phyloP scores from a whole-genome alignment of 2,113 vertebrate species.

The Callithrix jacchus region DNA sequence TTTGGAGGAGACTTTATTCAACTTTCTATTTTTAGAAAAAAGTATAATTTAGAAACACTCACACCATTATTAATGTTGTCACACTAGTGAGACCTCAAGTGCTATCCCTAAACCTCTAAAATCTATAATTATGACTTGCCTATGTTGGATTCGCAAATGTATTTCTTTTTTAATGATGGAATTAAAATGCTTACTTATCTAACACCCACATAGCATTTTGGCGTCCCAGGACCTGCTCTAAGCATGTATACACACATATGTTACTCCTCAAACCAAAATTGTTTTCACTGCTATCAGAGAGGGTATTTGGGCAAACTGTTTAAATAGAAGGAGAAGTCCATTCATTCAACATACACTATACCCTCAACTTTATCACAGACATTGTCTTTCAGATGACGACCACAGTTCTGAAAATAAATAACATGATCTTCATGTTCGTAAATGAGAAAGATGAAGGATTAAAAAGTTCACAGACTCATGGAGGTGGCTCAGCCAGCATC shows the following conservation, averaged over 20 bases:
- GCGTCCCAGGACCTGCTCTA: background rate
- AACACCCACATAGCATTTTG: background rate
- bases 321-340: background rate
- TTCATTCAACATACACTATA: background rate
- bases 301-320: background rate
- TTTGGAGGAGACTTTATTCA: background rate
- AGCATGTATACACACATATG: background rate
- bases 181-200: constrained; percentile 22
- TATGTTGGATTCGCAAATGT: background rate
- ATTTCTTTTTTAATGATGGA: background rate
- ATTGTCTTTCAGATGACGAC: background rate
- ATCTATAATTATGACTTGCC: background rate
- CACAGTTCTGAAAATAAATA: background rate
- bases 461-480: background rate
- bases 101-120: constrained; percentile 2
- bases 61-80: constrained; percentile 3
- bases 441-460: background rate
- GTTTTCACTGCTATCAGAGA: background rate
- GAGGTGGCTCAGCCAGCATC: background rate
- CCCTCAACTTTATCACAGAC: background rate
- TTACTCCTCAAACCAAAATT: background rate
- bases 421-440: background rate
- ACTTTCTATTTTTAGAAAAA: constrained; percentile 24
- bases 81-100: background rate
- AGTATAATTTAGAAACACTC: constrained; percentile 24